Conservation (phyloP, 2,797 vertebrate genomes). For the Trichosurus vulpecula region DNA sequence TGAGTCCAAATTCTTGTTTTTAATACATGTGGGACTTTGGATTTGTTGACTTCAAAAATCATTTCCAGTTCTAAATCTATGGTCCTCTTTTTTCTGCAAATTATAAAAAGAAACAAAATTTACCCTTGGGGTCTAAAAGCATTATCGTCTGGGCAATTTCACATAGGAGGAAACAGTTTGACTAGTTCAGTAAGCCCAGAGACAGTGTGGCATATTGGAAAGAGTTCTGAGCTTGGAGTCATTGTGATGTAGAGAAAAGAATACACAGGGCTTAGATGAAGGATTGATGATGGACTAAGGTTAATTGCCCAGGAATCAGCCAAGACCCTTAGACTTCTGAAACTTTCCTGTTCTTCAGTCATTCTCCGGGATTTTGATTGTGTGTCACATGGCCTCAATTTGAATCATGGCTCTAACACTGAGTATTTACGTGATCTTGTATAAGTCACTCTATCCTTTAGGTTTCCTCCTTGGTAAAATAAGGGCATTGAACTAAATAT, state of each 20-base stretch:
- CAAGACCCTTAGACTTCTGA: too few species aligned
- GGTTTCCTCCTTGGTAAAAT: neutral
- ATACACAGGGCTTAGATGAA: too few species aligned
- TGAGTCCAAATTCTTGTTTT: neutral
- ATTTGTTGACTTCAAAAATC: neutral
- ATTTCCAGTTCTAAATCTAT: neutral
- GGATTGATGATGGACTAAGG: too few species aligned
- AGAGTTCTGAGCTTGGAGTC: neutral
- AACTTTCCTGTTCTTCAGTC: too few species aligned
- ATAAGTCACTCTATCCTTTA: neutral
- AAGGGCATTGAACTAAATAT: neutral
- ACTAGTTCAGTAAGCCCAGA: neutral
- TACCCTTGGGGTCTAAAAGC: fast-evolving
- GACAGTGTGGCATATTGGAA: neutral
- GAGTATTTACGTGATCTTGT: neutral
- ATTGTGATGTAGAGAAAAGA: neutral
- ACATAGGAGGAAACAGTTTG: too few species aligned
- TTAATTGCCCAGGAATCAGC: too few species aligned
- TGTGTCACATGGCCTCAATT: neutral
- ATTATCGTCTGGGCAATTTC: fast-evolving
- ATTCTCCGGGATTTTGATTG: too few species aligned
- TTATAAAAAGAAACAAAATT: neutral
- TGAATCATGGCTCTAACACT: neutral
- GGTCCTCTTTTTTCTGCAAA: neutral
- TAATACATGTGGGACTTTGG: neutral